These are phyloP conservation scores for Cryptomyrus ogoouensis DNA, from an alignment of 2,113 vertebrate species.

Conservation along the genomic window DNA sequence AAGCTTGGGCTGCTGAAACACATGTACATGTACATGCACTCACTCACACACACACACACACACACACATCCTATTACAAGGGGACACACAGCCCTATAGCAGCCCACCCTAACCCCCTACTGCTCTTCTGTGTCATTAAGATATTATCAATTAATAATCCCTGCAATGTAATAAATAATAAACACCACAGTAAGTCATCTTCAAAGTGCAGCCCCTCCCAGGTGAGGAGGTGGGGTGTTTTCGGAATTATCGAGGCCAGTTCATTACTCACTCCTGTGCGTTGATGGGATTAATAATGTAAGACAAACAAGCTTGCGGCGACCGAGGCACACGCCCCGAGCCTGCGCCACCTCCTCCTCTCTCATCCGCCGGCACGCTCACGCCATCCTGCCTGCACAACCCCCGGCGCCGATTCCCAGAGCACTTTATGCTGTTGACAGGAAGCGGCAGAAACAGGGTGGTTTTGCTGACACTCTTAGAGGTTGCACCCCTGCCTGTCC, in stretches of 20 bases:
- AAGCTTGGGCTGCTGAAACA: background rate
- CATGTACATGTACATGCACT: background rate
- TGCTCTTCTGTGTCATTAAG: constrained; percentile 30
- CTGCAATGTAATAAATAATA: constrained; percentile 32
- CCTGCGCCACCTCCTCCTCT: background rate
- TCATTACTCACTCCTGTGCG: constrained; percentile 27
- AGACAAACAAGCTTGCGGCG: constrained; percentile 25
- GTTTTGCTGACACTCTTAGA: background rate
- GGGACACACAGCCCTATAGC: constrained; percentile 21
- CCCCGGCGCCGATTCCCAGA: background rate
- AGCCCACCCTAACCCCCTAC: constrained; percentile 16
- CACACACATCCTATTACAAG: background rate
- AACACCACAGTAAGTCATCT: constrained; percentile 31
- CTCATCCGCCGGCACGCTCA: background rate
- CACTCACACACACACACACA: background rate
- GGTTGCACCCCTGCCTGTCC: background rate
- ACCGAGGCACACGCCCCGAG: constrained; percentile 16
- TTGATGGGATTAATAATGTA: constrained; percentile 29
- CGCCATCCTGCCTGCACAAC: background rate
- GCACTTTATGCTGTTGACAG: background rate
- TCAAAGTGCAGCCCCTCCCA: constrained; percentile 35
- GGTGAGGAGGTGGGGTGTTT: constrained; percentile 28
- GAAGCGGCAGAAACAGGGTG: background rate
- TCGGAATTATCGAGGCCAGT: constrained; percentile 26
- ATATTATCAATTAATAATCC: constrained; percentile 41